Base-by-base conservation (phyloP, 2,113 vertebrate genomes). In the Dromaius novaehollandiae region DNA sequence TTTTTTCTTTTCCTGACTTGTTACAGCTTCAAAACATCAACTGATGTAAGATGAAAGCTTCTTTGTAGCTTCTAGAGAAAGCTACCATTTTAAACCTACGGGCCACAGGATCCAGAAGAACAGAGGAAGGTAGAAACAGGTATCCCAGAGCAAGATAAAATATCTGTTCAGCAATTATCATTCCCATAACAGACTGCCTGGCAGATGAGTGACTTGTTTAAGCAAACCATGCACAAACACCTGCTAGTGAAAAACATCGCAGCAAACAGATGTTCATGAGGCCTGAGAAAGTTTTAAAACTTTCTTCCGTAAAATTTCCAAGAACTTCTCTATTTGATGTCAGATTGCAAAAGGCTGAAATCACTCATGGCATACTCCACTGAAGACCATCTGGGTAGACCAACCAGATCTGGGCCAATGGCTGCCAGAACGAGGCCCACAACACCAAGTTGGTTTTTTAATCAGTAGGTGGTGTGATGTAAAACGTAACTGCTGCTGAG, bases 131-230 rank as follows among this genome's bases (percentile, higher is more conserved):
- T 22, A 50, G 32, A 78, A 90, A 38, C 7, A 44, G 22, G 15
- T 81, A 81, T 24, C 68, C 18, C 20, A 77, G 55, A 78, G 60
- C 7, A 78, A 74, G 50, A 66, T 11, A 55, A 66, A 36, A 5
- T 28, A 16, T 46, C 69, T 89, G 78, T 28, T 77, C 66, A 20
- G 19, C 30, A 32, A 68, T 63, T 79, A 13, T 5, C 69, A 30
- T 15, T 34, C 48, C 63, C 19, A 2, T 7, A 53, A 69, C 0
- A 0, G 19, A 18, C 38, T 82, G 79, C 25, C 69, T 38, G 53
- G 66, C 42, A 93, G 74, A 21, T 34, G 65, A 66, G 56, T 4
- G 15, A 30, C 20, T 58, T 46, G 20, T 86, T 86, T 18, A 87
- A 51, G 46, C 25, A 92, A 83, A 79, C 6, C 10, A 6, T 51